phyloP scores from a whole-genome alignment of 2,797 vertebrate genomes.

The Heterohyrax brucei region DNA sequence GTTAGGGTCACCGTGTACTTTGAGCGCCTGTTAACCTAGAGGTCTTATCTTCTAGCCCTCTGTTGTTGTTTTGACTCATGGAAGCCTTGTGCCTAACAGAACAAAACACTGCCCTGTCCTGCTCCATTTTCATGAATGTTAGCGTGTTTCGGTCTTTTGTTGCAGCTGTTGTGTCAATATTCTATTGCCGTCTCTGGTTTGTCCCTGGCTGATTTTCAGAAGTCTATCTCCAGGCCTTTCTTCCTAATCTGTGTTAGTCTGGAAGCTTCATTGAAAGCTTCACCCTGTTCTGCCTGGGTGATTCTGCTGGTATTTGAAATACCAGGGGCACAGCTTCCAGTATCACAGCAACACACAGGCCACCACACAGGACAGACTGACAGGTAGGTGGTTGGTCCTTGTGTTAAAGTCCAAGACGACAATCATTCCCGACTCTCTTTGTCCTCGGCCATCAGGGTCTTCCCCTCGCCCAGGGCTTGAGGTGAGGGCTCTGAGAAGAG shows the following conservation, averaged over 20 bases:
- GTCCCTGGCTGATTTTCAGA: not conserved
- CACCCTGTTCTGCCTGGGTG: not conserved
- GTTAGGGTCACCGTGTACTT: not conserved
- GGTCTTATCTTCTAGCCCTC: too few relatives aligned
- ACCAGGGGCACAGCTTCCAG: not conserved
- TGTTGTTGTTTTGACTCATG: not conserved
- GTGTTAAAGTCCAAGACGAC: rapidly evolving
- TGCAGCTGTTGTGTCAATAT: not conserved
- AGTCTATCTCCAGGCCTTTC: not conserved
- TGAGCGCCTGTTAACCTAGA: too few relatives aligned
- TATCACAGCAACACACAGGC: not conserved
- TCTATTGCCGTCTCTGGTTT: not conserved
- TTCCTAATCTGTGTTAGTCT: not conserved
- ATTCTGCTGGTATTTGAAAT: not conserved
- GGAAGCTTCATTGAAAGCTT: not conserved
- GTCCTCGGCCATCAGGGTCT: not conserved
- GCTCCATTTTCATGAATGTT: too few relatives aligned
- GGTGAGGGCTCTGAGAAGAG: not conserved
- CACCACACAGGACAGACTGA: not conserved
- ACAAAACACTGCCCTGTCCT: not conserved
- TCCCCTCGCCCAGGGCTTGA: rapidly evolving
- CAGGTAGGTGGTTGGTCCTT: not conserved
- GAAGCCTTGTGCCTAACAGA: not conserved
- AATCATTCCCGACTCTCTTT: not conserved
- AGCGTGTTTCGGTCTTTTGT: not conserved